Evolutionary conservation across 2,888 invertebrate genomes (phyloP).

Genomic region (Hydropsyche betteni): DNA sequence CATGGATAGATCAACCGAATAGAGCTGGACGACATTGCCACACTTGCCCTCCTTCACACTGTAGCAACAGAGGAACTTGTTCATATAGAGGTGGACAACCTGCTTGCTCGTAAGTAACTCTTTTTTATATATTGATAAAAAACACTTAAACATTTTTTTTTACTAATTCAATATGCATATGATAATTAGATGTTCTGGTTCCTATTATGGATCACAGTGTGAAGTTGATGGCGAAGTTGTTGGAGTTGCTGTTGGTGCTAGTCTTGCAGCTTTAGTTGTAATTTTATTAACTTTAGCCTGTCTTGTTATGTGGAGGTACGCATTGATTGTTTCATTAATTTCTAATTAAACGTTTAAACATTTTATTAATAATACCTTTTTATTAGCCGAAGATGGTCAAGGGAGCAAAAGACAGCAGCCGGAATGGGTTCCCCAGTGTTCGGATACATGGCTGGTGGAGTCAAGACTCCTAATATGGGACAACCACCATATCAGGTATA

Average conservation of each 20-base stretch:
- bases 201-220: slow-evolving; percentile 88
- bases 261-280: slow-evolving; percentile 87
- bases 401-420: slow-evolving; percentile 82
- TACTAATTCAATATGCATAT: slow-evolving; percentile 22
- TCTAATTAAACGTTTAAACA: not conserved
- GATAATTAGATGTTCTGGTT: slow-evolving; percentile 76
- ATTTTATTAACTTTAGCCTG: slow-evolving; percentile 87
- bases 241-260: slow-evolving; percentile 90
- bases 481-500: slow-evolving; percentile 77
- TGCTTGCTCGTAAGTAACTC: slow-evolving; percentile 74
- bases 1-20: slow-evolving; percentile 72
- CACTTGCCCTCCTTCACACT: slow-evolving; percentile 79
- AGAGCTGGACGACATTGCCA: slow-evolving; percentile 80
- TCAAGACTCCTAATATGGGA: slow-evolving; percentile 77
- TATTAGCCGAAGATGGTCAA: slow-evolving; percentile 85
- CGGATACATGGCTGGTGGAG: slow-evolving; percentile 82
- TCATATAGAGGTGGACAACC: slow-evolving; percentile 78
- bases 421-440: slow-evolving; percentile 84
- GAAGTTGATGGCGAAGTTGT: slow-evolving; percentile 93
- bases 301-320: slow-evolving; percentile 89
- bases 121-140: not conserved
- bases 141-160: not conserved
- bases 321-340: not conserved
- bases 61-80: slow-evolving; percentile 87
- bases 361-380: not conserved